A percentile compares a stretch with the other conserved stretches of the same genome.
phyloP scores from a whole-genome alignment of 1,140 invertebrate genomes.

The Drosophila pandora region DNA sequence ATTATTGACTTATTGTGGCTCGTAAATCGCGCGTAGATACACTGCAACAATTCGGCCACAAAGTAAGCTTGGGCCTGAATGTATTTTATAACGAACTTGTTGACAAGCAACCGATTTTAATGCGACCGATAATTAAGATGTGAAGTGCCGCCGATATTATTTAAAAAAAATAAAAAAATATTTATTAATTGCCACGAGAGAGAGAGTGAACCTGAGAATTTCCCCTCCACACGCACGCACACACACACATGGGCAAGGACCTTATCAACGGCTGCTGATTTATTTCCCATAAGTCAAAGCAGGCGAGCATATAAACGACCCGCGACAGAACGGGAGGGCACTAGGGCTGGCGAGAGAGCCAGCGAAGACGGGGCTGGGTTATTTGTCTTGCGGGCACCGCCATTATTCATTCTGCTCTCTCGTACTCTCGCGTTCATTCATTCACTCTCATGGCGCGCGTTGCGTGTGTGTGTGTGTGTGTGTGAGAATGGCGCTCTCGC shows the following conservation, averaged over 20 bases:
- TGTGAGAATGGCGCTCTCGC: constrained; percentile 35
- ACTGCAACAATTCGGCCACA: background rate
- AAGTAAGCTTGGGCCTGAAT: background rate
- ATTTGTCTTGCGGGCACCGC: constrained; percentile 83
- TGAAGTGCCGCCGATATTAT: constrained; percentile 30
- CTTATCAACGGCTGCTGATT: constrained; percentile 61
- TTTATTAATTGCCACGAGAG: constrained; percentile 37
- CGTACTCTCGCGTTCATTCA: constrained; percentile 57
- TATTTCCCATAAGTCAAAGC: constrained; percentile 81
- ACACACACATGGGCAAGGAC: constrained; percentile 21
- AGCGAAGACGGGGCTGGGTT: constrained; percentile 76
- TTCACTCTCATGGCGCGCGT: constrained; percentile 25
- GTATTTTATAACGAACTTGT: constrained; percentile 1
- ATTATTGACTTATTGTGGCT: constrained; percentile 67
- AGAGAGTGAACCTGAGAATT: constrained; percentile 21
- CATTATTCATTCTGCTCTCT: constrained; percentile 80
- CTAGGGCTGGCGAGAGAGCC: constrained; percentile 17
- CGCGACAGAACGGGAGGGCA: constrained; percentile 51
- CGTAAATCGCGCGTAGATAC: constrained; percentile 44
- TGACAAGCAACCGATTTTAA: constrained; percentile 13
- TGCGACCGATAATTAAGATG: constrained; percentile 24
- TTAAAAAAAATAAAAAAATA: constrained; percentile 23
- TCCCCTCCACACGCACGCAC: constrained; percentile 38
- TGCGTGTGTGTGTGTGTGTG: constrained; percentile 29
- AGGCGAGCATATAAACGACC: constrained; percentile 65